These are phyloP conservation scores for Cantharis lateralis DNA, from an alignment of 2,888 invertebrate species.

Conservation along the genomic window DNA sequence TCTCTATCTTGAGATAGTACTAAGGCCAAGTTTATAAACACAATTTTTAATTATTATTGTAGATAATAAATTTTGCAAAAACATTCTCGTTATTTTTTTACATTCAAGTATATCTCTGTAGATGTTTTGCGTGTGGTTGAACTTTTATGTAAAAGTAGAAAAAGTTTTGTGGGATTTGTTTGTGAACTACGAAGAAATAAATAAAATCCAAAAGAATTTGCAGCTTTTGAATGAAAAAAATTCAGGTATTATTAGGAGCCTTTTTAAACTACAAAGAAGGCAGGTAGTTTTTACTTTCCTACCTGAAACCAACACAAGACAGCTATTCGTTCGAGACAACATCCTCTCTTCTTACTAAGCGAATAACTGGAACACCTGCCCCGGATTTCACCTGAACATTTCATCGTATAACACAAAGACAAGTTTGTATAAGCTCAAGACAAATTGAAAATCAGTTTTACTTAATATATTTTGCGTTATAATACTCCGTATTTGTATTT, in stretches of 20 bases:
- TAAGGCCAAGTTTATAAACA: too few species aligned
- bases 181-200: background rate
- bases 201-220: background rate
- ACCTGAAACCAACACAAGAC: background rate
- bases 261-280: slow-evolving; percentile 1
- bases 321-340: slow-evolving; percentile 8
- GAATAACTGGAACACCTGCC: slow-evolving; percentile 37
- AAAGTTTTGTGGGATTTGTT: background rate
- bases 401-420: slow-evolving; percentile 8
- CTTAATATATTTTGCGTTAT: background rate
- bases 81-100: background rate
- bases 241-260: background rate
- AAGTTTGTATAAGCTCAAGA: background rate
- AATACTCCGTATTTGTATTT: slow-evolving; percentile 16
- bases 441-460: background rate
- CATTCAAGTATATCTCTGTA: background rate
- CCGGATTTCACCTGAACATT: slow-evolving; percentile 30
- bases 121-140: background rate
- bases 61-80: background rate
- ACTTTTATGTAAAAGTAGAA: background rate
- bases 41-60: too few species aligned
- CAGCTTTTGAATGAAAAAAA: background rate
- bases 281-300: slow-evolving; percentile 16
- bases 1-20: too few species aligned
- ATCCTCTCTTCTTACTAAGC: slow-evolving; percentile 18